Percentiles rank a stretch among this genome's conserved stretches.
These are phyloP conservation scores for Eulemur coronatus DNA, from an alignment of 2,797 vertebrate genomes.

Conservation along the genomic window DNA sequence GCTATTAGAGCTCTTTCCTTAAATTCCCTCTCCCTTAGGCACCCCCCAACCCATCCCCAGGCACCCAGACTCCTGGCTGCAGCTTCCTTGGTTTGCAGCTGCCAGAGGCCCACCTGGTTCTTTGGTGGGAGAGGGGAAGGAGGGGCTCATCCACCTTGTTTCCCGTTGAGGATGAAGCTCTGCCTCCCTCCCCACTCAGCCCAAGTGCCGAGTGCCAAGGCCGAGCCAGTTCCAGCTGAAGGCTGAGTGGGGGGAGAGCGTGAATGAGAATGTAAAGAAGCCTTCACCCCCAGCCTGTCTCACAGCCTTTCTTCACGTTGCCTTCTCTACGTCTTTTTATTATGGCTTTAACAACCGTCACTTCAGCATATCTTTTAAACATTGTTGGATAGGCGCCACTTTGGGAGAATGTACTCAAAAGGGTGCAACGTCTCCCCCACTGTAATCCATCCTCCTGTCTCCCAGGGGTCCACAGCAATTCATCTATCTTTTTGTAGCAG, in stretches of 20 bases:
- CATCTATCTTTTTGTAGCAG: background rate
- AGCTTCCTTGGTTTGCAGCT: background rate
- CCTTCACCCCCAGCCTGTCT: background rate
- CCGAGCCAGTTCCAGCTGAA: background rate
- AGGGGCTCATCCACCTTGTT: background rate
- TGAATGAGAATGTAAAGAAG: background rate
- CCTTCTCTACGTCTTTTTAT: background rate
- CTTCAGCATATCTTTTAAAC: background rate
- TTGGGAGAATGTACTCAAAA: background rate
- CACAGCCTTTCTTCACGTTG: background rate
- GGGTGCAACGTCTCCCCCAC: no score
- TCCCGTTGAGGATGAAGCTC: background rate
- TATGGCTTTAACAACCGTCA: background rate
- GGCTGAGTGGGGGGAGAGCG: background rate
- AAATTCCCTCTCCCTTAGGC: background rate
- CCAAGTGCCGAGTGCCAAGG: background rate
- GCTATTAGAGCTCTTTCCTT: background rate
- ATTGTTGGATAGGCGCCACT: background rate
- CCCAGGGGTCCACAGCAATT: background rate
- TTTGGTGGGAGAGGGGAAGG: background rate
- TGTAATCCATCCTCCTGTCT: background rate
- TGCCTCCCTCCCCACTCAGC: background rate
- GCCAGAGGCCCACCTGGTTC: background rate
- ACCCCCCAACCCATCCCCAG: background rate
- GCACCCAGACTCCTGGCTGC: background rate